Conservation (phyloP, 2,113 vertebrate genomes). For the Halichoerus grypus region DNA sequence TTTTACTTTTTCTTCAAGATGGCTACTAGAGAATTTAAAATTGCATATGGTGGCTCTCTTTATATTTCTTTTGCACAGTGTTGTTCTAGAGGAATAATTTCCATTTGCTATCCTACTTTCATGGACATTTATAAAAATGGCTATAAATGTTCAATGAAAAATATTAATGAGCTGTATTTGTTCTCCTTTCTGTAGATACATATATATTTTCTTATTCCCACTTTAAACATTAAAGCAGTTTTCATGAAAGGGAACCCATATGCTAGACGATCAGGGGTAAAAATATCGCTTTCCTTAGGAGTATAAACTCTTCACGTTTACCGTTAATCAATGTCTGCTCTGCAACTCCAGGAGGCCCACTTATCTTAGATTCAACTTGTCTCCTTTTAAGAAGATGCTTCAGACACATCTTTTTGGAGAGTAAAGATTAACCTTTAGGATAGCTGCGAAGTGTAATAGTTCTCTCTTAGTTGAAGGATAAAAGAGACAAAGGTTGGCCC, state of each 20-base stretch:
- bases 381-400: slow-evolving; percentile 26
- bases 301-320: background rate
- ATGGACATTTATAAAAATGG: background rate
- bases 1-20: slow-evolving; percentile 8
- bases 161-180: background rate
- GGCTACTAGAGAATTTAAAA: background rate
- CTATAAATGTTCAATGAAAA: background rate
- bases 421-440: slow-evolving; percentile 50
- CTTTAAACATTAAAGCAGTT: background rate
- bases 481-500: slow-evolving; percentile 41
- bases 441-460: slow-evolving; percentile 9
- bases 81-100: slow-evolving; percentile 31
- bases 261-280: background rate
- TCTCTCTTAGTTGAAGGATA: slow-evolving; percentile 50
- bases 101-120: background rate
- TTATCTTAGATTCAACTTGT: background rate
- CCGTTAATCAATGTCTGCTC: background rate
- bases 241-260: background rate
- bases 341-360: background rate
- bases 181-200: background rate
- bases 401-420: slow-evolving; percentile 18
- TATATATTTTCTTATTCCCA: background rate
- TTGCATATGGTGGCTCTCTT: background rate
- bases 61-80: background rate
- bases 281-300: background rate